A percentile compares a stretch with the other conserved stretches of the same genome.
These are phyloP conservation scores for Sinonovacula constricta DNA, from an alignment of 1,140 invertebrate genomes.

Conservation along the genomic window DNA sequence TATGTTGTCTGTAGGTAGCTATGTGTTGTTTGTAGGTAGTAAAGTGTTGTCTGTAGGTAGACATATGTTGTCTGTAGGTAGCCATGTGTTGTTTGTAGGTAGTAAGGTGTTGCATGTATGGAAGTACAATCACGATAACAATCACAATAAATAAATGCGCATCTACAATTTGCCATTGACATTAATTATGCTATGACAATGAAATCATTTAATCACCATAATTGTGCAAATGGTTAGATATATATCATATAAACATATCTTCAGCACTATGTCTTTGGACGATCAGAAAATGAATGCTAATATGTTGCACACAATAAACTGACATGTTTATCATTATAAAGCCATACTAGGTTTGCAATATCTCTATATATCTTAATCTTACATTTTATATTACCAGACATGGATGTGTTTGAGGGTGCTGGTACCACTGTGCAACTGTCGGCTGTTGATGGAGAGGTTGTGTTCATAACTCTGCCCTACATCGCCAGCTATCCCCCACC, in stretches of 20 bases:
- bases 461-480: conserved; percentile 23
- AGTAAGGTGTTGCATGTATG: too few relatives aligned
- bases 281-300: neutral
- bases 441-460: neutral
- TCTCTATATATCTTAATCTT: neutral
- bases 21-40: too few relatives aligned
- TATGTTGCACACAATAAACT: neutral
- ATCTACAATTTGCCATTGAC: too few relatives aligned
- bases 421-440: neutral
- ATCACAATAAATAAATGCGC: too few relatives aligned
- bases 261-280: too few relatives aligned
- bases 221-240: neutral
- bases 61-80: too few relatives aligned
- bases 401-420: conserved; percentile 8
- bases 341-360: neutral
- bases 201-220: neutral
- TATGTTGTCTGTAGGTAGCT: too few relatives aligned
- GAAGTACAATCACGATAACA: too few relatives aligned
- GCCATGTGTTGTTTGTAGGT: too few relatives aligned
- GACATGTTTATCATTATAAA: neutral
- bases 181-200: too few relatives aligned
- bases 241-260: neutral
- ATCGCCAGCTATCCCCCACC: conserved; percentile 32
- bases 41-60: too few relatives aligned
- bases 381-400: conserved; percentile 23